These are phyloP conservation scores for Trichoplusia ni DNA, from an alignment of 1,140 invertebrate genomes.

Conservation along the genomic window DNA sequence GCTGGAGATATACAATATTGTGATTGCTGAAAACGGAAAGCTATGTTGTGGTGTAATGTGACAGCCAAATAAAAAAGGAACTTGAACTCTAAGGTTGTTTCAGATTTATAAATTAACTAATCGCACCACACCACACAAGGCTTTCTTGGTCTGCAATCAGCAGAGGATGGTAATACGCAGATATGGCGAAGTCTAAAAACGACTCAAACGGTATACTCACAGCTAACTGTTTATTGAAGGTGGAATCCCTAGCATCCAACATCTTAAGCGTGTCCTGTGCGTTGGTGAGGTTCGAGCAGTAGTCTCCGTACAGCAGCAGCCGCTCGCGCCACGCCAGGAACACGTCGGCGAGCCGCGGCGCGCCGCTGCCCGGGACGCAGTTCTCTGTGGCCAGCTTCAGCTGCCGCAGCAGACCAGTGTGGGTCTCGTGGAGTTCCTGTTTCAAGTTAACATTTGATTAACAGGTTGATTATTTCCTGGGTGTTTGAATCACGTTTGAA, in stretches of 20 bases:
- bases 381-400: constrained; percentile 86
- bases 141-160: too few species aligned
- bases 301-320: constrained; percentile 96
- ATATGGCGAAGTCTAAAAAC: too few species aligned
- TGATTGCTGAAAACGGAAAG: too few species aligned
- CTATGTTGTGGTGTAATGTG: too few species aligned
- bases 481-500: too few species aligned
- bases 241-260: constrained; percentile 63
- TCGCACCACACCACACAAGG: too few species aligned
- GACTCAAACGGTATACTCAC: constrained; percentile 41
- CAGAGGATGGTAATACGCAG: too few species aligned
- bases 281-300: constrained; percentile 95
- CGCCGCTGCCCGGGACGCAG: constrained; percentile 68
- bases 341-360: constrained; percentile 84
- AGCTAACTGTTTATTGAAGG: constrained; percentile 64
- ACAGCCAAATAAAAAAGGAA: too few species aligned
- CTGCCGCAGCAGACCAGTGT: constrained; percentile 91
- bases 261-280: constrained; percentile 70
- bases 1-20: too few species aligned
- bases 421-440: constrained; percentile 92
- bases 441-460: background rate
- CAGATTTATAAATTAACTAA: too few species aligned
- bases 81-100: too few species aligned
- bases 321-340: constrained; percentile 95
- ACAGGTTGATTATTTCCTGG: too few species aligned